Conservation (phyloP, 2,797 vertebrate genomes). For the Cottoperca gobio region DNA sequence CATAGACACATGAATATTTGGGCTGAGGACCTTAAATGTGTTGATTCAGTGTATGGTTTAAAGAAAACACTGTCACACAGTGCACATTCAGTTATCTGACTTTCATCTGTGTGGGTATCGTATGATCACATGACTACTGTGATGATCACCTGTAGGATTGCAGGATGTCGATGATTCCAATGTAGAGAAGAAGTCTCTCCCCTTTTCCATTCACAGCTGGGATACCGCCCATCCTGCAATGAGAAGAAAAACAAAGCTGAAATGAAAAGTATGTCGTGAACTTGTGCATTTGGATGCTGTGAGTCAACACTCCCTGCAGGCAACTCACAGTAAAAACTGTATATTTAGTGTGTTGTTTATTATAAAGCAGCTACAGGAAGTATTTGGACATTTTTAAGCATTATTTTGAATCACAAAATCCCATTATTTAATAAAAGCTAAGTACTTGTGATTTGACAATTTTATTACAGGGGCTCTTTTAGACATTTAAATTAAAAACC, state of each 20-base stretch:
- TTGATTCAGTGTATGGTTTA: no score
- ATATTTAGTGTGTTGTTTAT: background rate
- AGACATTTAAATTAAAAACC: no score
- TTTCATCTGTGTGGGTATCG: background rate
- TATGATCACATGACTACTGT: background rate
- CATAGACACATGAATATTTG: no score
- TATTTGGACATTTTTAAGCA: background rate
- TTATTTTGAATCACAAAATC: background rate
- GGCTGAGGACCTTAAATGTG: no score
- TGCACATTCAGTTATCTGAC: no score
- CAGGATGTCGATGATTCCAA: conserved; percentile 97
- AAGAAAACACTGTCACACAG: no score
- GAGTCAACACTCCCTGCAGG: background rate
- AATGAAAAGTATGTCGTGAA: background rate
- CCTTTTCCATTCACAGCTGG: conserved; percentile 95
- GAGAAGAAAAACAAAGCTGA: background rate
- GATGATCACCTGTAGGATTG: conserved; percentile 93
- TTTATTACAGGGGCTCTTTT: no score
- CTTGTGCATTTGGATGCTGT: background rate
- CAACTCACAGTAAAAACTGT: background rate
- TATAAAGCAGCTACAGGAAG: background rate
- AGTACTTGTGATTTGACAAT: no score
- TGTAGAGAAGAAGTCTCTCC: conserved; percentile 94
- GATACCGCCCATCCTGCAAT: conserved; percentile 95
- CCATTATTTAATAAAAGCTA: background rate